Conservation (phyloP, 2,113 vertebrate genomes). For the Halcyon senegalensis region DNA sequence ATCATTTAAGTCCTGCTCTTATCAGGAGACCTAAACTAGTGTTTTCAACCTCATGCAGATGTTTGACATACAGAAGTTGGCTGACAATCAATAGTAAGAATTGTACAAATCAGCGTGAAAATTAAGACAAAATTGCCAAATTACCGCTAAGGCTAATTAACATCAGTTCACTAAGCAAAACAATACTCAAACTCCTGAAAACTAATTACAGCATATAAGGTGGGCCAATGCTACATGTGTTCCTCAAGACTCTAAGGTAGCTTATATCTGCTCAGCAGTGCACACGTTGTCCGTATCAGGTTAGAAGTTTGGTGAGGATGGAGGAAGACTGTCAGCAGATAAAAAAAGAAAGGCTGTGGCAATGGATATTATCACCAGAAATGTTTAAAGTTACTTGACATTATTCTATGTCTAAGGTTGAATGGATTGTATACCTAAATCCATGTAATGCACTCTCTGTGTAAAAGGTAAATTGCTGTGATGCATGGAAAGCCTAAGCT, state of each 20-base stretch:
- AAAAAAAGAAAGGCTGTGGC: background rate
- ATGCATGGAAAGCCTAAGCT: background rate
- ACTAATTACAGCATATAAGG: background rate
- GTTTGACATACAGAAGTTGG: background rate
- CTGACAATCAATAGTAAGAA: background rate
- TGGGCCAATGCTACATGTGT: background rate
- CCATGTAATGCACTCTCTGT: background rate
- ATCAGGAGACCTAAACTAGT: background rate
- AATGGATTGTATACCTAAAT: background rate
- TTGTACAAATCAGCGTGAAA: background rate
- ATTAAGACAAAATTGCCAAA: background rate
- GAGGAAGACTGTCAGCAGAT: background rate
- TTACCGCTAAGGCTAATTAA: background rate
- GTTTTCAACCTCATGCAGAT: background rate
- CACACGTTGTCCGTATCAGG: background rate
- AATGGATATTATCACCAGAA: background rate
- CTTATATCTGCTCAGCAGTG: background rate
- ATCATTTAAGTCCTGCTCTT: background rate
- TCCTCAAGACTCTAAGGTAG: background rate
- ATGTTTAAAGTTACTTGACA: background rate
- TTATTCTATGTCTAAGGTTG: fast-evolving
- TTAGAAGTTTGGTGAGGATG: background rate
- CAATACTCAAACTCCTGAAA: background rate
- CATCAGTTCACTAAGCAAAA: background rate
- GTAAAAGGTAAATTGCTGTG: background rate